Conservation (phyloP, 1,140 invertebrate species). For the Ostrea denselamellosa region DNA sequence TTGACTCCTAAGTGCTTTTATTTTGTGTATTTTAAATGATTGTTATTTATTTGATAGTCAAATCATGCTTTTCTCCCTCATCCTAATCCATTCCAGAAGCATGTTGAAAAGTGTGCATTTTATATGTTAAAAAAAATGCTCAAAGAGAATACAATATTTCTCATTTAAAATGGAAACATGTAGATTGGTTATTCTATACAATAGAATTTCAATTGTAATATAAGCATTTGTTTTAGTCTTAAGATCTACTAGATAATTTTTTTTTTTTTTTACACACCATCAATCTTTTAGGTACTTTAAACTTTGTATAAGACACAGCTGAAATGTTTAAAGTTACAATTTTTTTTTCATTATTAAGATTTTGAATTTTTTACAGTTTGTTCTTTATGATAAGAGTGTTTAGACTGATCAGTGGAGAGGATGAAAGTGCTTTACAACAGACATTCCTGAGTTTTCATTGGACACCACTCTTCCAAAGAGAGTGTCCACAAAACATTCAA, state of each 20-base stretch:
- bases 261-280: too few relatives aligned
- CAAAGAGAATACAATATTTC: background rate
- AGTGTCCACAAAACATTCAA: constrained; percentile 18
- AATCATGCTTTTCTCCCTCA: constrained; percentile 30
- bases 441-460: constrained; percentile 13
- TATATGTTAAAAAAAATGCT: constrained; percentile 8
- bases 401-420: background rate
- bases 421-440: constrained; percentile 33
- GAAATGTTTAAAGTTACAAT: background rate
- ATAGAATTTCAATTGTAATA: too few relatives aligned
- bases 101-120: constrained; percentile 8
- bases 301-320: too few relatives aligned
- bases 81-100: background rate
- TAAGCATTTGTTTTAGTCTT: background rate
- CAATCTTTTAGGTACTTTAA: too few relatives aligned
- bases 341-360: background rate
- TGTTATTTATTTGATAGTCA: constrained; percentile 32
- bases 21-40: constrained; percentile 27
- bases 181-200: too few relatives aligned
- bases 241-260: background rate
- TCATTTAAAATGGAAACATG: background rate
- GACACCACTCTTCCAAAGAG: constrained; percentile 25
- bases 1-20: constrained; percentile 31
- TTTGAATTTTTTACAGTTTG: background rate
- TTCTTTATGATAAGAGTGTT: background rate